phyloP scores from a whole-genome alignment of 2,797 vertebrate genomes.

The Botia almorhae region DNA sequence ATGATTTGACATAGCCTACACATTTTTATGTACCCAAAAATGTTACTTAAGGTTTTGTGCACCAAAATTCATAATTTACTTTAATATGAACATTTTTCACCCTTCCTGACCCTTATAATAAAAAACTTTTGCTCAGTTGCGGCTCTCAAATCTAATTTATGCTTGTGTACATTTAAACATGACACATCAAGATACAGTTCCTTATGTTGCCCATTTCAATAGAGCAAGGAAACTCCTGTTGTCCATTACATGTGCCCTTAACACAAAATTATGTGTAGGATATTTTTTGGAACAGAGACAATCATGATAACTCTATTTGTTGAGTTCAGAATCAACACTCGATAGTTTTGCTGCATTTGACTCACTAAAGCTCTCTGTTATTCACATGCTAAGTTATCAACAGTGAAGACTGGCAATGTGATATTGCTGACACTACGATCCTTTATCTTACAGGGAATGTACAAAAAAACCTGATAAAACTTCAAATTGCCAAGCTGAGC shows the following conservation, averaged over 20 bases:
- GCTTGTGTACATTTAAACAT: no score
- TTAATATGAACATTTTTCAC: neutral
- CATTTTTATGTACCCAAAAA: no score
- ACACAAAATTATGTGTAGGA: neutral
- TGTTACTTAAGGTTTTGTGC: no score
- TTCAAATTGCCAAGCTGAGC: conserved; percentile 59
- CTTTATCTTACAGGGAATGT: conserved; percentile 47
- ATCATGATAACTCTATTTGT: neutral
- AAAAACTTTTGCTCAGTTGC: no score
- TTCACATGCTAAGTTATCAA: conserved; percentile 52
- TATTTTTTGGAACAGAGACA: neutral
- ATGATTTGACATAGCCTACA: no score
- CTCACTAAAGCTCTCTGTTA: conserved; percentile 58
- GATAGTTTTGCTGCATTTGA: conserved; percentile 55
- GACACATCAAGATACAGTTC: no score
- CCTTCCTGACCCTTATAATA: neutral
- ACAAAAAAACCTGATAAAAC: conserved; percentile 35
- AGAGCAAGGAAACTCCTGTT: no score
- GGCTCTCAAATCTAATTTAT: no score
- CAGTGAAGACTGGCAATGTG: conserved; percentile 59
- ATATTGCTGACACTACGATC: conserved; percentile 70
- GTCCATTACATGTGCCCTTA: neutral
- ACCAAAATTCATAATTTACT: no score
- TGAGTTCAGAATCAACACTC: neutral
- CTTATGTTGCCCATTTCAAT: no score